Conservation (phyloP, 2,113 vertebrate genomes). For the Xenopus laevis region DNA sequence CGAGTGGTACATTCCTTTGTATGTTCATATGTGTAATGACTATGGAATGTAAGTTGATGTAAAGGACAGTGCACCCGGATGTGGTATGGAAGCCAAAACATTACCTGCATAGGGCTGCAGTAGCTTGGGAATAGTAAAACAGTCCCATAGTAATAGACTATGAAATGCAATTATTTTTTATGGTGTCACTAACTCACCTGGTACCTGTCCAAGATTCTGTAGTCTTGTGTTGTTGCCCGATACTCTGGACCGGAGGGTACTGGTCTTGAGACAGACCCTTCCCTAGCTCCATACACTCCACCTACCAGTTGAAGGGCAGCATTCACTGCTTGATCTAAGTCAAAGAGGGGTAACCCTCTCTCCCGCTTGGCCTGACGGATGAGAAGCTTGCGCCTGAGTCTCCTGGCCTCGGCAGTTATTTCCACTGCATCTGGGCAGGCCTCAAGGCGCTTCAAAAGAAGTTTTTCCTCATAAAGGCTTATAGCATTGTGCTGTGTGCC, state of each 20-base stretch:
- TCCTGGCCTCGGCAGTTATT: slow-evolving; percentile 81
- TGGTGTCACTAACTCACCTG: slow-evolving; percentile 69
- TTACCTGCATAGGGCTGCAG: too few species aligned
- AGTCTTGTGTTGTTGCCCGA: slow-evolving; percentile 81
- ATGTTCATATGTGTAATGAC: too few species aligned
- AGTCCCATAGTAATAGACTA: background rate
- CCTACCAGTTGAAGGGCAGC: slow-evolving; percentile 84
- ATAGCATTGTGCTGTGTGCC: slow-evolving; percentile 62
- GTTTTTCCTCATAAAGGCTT: slow-evolving; percentile 86
- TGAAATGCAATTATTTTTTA: background rate
- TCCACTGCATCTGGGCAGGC: slow-evolving; percentile 80
- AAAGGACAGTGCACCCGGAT: too few species aligned
- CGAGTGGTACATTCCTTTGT: too few species aligned
- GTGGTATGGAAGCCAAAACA: too few species aligned
- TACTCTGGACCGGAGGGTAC: slow-evolving; percentile 62
- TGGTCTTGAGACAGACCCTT: slow-evolving; percentile 53
- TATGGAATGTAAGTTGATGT: too few species aligned
- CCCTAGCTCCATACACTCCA: slow-evolving; percentile 79
- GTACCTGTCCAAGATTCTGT: slow-evolving; percentile 90
- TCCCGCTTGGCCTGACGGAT: slow-evolving; percentile 87
- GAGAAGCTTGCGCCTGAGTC: slow-evolving; percentile 83
- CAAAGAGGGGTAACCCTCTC: slow-evolving; percentile 84
- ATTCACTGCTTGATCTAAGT: slow-evolving; percentile 83
- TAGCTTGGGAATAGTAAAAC: too few species aligned
- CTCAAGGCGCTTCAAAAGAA: slow-evolving; percentile 82